These are phyloP conservation scores for Oostethus manadensis DNA, from an alignment of 2,113 vertebrate species.

Conservation along the genomic window DNA sequence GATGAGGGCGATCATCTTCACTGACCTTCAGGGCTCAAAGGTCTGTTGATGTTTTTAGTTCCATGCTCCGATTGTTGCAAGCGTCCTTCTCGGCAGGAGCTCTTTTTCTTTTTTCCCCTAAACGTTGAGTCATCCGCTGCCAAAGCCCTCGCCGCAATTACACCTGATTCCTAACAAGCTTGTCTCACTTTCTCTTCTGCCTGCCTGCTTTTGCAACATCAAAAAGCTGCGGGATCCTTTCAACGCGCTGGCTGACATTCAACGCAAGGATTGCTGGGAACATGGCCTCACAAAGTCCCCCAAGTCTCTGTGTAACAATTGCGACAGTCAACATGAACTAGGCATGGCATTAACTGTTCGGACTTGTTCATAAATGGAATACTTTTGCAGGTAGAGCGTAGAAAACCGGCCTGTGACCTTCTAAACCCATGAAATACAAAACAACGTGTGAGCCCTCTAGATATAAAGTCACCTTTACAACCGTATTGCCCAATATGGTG, in stretches of 20 bases:
- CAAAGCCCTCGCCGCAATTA: conserved; percentile 64
- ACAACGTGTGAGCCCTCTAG: too few species aligned
- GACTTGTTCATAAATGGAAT: too few species aligned
- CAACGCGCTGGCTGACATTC: conserved; percentile 64
- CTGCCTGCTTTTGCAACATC: conserved; percentile 56
- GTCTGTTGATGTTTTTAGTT: conserved; percentile 40
- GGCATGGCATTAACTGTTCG: too few species aligned
- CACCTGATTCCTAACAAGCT: conserved; percentile 68
- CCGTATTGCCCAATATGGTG: too few species aligned
- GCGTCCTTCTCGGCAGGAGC: conserved; percentile 23
- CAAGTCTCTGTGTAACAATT: conserved; percentile 1
- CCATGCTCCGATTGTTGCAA: conserved; percentile 22
- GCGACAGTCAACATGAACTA: not conserved
- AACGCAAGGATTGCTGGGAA: conserved; percentile 39
- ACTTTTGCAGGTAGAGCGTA: too few species aligned
- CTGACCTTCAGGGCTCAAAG: conserved; percentile 56
- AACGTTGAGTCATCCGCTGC: conserved; percentile 60
- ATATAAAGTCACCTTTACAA: too few species aligned
- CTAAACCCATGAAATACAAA: too few species aligned
- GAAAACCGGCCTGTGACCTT: too few species aligned
- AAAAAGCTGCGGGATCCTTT: conserved; percentile 67
- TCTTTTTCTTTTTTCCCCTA: conserved; percentile 10
- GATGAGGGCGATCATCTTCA: conserved; percentile 38
- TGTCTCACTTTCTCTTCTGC: conserved; percentile 57
- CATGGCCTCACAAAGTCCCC: conserved; percentile 25